A percentile compares a stretch with the other conserved stretches of the same genome.
Conservation (phyloP, 2,113 vertebrate genomes). For the Salvelinus fontinalis region DNA sequence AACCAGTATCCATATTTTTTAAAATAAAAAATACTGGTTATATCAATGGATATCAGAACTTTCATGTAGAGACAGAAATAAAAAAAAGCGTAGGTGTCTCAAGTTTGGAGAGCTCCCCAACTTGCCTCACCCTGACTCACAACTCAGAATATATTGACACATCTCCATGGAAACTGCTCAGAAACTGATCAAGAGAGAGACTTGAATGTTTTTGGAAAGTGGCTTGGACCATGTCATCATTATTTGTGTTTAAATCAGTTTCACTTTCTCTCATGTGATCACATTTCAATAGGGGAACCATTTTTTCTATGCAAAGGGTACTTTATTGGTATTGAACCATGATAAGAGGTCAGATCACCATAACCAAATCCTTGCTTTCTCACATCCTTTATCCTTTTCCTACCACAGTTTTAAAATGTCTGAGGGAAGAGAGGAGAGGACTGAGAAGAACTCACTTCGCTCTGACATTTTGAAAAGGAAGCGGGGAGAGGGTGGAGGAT, state of each 20-base stretch:
- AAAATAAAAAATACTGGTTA: background rate
- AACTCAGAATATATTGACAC: slow-evolving; percentile 48
- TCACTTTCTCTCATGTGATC: background rate
- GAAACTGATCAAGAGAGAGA: slow-evolving; percentile 2
- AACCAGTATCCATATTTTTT: background rate
- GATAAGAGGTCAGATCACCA: background rate
- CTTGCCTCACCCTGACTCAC: slow-evolving; percentile 43
- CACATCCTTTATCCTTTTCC: too few relatives aligned
- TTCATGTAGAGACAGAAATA: slow-evolving; percentile 16
- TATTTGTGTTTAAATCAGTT: background rate
- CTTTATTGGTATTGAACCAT: background rate
- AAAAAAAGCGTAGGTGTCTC: slow-evolving; percentile 24
- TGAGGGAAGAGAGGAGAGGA: too few relatives aligned
- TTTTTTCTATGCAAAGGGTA: background rate
- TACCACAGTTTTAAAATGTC: too few relatives aligned
- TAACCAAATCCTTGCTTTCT: background rate
- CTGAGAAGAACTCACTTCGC: too few relatives aligned
- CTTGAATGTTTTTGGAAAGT: slow-evolving; percentile 9
- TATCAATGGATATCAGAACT: slow-evolving; percentile 12
- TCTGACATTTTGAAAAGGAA: too few relatives aligned
- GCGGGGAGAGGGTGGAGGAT: too few relatives aligned
- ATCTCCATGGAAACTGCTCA: slow-evolving; percentile 63
- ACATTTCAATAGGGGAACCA: background rate
- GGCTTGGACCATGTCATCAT: slow-evolving; percentile 2
- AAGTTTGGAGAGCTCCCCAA: slow-evolving; percentile 33